A percentile compares a stretch with the other conserved stretches of the same genome.
These are phyloP conservation scores for Urocynchramus pylzowi DNA, from an alignment of 2,113 vertebrate genomes.

Conservation along the genomic window DNA sequence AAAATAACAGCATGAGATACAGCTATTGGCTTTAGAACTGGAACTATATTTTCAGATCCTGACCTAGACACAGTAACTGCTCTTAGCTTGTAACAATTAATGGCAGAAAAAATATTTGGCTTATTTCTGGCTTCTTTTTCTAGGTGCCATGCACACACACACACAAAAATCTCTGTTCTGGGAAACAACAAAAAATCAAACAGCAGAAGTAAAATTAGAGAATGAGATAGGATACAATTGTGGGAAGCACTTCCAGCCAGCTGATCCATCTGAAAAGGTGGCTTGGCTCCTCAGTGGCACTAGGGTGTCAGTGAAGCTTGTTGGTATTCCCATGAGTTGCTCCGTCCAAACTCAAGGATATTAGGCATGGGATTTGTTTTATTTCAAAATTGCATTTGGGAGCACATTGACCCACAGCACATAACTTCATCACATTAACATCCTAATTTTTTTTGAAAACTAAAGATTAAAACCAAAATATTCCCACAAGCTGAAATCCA, in stretches of 20 bases:
- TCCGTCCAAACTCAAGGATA: background rate
- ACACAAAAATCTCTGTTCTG: background rate
- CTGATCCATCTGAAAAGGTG: background rate
- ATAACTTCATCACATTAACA: background rate
- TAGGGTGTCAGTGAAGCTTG: background rate
- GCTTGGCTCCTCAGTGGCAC: background rate
- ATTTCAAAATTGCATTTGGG: background rate
- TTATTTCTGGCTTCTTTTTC: background rate
- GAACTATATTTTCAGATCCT: background rate
- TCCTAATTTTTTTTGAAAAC: background rate
- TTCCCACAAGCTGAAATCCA: background rate
- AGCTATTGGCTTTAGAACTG: background rate
- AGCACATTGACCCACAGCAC: background rate
- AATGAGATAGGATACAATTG: background rate
- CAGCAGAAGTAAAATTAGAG: background rate
- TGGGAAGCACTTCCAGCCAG: background rate
- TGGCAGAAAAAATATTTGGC: background rate
- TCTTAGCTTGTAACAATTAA: background rate
- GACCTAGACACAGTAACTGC: background rate
- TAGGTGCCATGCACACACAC: background rate
- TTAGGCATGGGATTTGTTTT: background rate
- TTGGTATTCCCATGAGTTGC: fast-evolving
- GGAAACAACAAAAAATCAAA: background rate
- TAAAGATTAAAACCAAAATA: background rate
- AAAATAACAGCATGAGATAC: background rate